Evolutionary conservation across 2,113 vertebrate species (phyloP), one percentile per base, ranked within the genome.

Genomic region (Tragulus kanchil): DNA sequence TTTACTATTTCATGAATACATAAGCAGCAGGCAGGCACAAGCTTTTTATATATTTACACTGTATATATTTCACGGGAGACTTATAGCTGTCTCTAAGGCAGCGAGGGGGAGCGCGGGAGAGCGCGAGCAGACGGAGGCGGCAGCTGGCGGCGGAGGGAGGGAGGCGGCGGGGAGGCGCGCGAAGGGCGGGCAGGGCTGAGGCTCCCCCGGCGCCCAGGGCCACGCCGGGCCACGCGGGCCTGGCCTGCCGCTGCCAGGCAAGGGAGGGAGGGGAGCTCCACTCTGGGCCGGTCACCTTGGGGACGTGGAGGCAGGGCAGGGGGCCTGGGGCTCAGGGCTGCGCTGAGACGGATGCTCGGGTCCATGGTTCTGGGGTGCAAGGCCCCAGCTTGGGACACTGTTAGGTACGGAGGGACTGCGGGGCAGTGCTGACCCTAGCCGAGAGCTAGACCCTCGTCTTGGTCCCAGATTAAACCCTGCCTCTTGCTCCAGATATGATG

Each of bases 1-100:
- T 99, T 99, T 99, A 99, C 98, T 99, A 99, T 99, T 99, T 98
- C 99, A 99, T 99, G 99, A 99, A 99, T 99, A 99, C 99, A 99
- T 99, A 99, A 99, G 98, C 99, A 99, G 99, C 98, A 98, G 99
- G 99, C 98, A 99, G 98, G 98, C 98, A 98, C 98, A 92, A 98
- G 98, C 98, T 99, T 99, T 99, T 99, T 98, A 99, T 99, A 99
- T 99, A 99, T 99, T 99, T 99, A 99, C 99, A 98, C 98, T 99
- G 99, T 98, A 99, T 98, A 99, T 99, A 99, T 99, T 99, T 99
- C 98, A 99, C 97, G 97, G 98, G 98, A 99, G 99, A 99, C 98
- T 99, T 99, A 98, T 98, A 98, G 98, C 79, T 98, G 98, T 98
- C 99, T 99, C 98, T 96, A 93, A 98, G 98, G 98, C 98, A 98